Percentiles rank a stretch among this genome's conserved stretches.
These are phyloP conservation scores for Eunapius fragilis DNA, from an alignment of 37 sponge, comb jelly and placozoan genomes.

Conservation along the genomic window DNA sequence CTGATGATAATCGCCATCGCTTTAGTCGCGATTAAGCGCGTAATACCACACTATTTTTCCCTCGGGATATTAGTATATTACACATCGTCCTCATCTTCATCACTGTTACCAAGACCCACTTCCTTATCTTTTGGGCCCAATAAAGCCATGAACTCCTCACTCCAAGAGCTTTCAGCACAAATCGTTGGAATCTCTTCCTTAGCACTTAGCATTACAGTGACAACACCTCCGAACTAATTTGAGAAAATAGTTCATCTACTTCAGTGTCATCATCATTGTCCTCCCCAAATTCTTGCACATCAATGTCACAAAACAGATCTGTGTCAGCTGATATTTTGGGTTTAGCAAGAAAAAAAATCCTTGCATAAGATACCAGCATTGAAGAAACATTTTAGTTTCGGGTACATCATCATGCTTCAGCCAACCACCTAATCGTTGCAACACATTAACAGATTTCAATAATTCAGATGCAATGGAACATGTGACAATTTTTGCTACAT, in stretches of 20 bases:
- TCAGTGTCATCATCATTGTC: constrained; percentile 24
- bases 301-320: constrained; percentile 43
- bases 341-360: neutral
- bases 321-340: constrained; percentile 21
- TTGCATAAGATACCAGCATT: constrained; percentile 36
- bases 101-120: neutral
- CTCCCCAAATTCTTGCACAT: constrained; percentile 26
- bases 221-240: neutral
- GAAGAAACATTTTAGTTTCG: constrained; percentile 49
- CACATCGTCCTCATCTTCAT: neutral
- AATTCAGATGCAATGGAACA: constrained; percentile 34
- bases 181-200: neutral
- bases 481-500: constrained; percentile 54
- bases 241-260: constrained; percentile 23
- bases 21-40: too few species aligned
- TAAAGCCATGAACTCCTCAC: neutral
- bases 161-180: neutral
- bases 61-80: too few species aligned
- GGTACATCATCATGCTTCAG: constrained; percentile 52
- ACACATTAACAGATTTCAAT: constrained; percentile 58
- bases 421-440: constrained; percentile 59
- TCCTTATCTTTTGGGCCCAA: neutral
- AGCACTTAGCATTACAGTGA: constrained; percentile 6
- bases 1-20: too few species aligned
- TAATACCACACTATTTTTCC: too few species aligned